A percentile compares a stretch with the other conserved stretches of the same genome.
Conservation (phyloP, 2,797 vertebrate genomes). For the Melanotaenia maccullochi region DNA sequence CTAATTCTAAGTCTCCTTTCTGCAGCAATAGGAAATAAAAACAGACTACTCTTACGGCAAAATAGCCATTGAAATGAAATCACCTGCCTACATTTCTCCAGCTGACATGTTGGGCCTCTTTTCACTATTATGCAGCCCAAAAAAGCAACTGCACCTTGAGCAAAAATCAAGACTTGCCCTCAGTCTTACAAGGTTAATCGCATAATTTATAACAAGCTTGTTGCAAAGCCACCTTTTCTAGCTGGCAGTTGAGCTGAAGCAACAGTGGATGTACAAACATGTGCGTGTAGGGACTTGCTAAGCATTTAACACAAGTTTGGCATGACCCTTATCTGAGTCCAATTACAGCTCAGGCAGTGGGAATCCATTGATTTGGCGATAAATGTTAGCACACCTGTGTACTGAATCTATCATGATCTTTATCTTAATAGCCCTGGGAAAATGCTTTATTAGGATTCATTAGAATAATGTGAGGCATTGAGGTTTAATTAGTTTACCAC, state of each 20-base stretch:
- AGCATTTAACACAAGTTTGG: conserved; percentile 54
- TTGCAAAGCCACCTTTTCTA: conserved; percentile 47
- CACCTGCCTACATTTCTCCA: conserved; percentile 28
- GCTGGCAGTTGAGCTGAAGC: conserved; percentile 35
- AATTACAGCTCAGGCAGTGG: conserved; percentile 78
- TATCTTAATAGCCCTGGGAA: conserved; percentile 77
- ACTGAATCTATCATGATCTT: conserved; percentile 76
- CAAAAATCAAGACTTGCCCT: conserved; percentile 65
- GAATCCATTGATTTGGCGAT: conserved; percentile 80
- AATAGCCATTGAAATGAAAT: conserved; percentile 19
- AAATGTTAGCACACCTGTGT: conserved; percentile 78
- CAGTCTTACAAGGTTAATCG: conserved; percentile 73
- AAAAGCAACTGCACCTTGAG: conserved; percentile 65
- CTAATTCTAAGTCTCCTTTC: conserved; percentile 21
- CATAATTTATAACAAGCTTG: conserved; percentile 70
- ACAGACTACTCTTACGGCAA: neutral
- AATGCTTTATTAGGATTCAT: conserved; percentile 80
- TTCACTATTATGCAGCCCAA: conserved; percentile 45
- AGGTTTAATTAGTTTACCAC: conserved; percentile 73
- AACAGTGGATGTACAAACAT: conserved; percentile 21
- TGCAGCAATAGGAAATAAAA: neutral
- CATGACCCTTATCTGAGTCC: conserved; percentile 73
- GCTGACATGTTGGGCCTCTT: conserved; percentile 2
- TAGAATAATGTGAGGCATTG: conserved; percentile 74
- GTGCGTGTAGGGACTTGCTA: conserved; percentile 33